Percentiles rank a stretch among this genome's conserved stretches.
Conservation (phyloP, 2,888 invertebrate genomes). For the Tiliacea aurago region DNA sequence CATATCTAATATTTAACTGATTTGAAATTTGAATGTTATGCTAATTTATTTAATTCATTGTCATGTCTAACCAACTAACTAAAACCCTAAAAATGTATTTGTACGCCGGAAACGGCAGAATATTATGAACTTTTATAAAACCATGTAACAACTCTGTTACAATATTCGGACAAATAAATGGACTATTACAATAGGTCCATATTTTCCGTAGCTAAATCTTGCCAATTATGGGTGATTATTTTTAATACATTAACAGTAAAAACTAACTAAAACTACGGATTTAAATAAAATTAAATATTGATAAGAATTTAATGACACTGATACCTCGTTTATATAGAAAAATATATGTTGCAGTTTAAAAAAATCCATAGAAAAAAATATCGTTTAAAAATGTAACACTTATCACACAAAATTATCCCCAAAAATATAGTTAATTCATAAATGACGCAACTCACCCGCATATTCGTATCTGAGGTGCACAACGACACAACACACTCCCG, state of each 20-base stretch:
- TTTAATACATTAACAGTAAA: no score
- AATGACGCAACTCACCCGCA: conserved; percentile 75
- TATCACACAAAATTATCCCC: background rate
- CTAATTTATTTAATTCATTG: no score
- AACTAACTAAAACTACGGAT: no score
- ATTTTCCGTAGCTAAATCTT: background rate
- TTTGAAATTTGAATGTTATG: no score
- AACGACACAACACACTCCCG: conserved; percentile 71
- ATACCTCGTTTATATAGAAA: background rate
- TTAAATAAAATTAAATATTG: background rate
- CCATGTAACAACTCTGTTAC: no score
- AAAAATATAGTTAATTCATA: background rate
- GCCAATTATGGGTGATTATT: background rate
- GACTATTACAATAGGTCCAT: no score
- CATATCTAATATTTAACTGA: no score
- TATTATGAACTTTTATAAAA: no score
- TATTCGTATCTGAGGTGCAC: conserved; percentile 70
- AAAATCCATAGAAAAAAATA: background rate
- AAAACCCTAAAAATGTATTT: no score
- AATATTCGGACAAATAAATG: no score
- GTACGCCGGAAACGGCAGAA: no score
- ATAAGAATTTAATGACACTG: background rate
- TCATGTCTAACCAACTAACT: no score
- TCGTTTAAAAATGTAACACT: background rate
- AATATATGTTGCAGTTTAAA: background rate